phyloP scores from a whole-genome alignment of 53 echinoderm and acorn worm species.

The Paelopatides confundens region DNA sequence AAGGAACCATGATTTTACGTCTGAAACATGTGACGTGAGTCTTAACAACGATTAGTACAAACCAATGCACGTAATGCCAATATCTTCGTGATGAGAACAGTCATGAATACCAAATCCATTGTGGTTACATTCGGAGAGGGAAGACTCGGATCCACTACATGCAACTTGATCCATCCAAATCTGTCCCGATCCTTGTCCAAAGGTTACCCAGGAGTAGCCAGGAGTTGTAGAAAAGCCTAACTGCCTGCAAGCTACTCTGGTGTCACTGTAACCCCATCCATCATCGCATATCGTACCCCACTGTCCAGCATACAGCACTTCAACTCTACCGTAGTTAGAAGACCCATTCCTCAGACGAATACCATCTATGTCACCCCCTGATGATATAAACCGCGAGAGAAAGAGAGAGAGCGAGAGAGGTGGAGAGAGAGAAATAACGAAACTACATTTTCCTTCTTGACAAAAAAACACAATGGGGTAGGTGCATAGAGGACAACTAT shows the following conservation, averaged over 20 bases:
- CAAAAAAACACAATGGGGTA: too few species aligned
- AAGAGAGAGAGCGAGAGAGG: too few species aligned
- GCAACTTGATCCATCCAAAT: conserved; percentile 4
- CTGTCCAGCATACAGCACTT: background rate
- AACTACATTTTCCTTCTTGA: too few species aligned
- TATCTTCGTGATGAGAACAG: too few species aligned
- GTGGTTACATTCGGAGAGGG: background rate
- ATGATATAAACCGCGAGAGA: too few species aligned
- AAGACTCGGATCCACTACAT: background rate
- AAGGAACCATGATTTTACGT: too few species aligned
- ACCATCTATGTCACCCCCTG: conserved; percentile 10
- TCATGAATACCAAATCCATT: too few species aligned
- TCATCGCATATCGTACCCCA: background rate
- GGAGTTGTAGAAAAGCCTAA: background rate
- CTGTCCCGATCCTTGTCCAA: background rate
- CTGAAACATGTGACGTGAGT: too few species aligned
- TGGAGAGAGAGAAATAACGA: too few species aligned
- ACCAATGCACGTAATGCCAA: too few species aligned
- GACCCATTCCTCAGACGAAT: background rate
- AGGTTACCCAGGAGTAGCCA: background rate
- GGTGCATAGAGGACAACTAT: too few species aligned
- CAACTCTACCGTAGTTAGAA: background rate
- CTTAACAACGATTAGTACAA: too few species aligned
- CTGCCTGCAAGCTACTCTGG: background rate
- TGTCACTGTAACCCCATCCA: background rate